phyloP scores from a whole-genome alignment of 2,888 invertebrate species.

The Selenia dentaria region DNA sequence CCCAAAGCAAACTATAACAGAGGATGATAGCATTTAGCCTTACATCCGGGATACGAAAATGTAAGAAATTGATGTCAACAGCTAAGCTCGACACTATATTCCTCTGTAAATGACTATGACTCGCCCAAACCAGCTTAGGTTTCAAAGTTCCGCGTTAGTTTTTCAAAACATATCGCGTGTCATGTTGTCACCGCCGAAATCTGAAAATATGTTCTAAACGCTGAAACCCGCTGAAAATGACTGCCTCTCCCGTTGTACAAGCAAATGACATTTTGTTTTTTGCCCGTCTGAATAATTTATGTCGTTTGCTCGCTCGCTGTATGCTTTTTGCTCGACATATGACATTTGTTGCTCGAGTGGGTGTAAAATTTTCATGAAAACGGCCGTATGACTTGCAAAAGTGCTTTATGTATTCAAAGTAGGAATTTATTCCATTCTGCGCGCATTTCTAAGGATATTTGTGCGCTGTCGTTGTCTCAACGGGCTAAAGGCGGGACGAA shows the following conservation, averaged over 20 bases:
- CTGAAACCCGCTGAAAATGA: conserved; percentile 12
- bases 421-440: conserved; percentile 14
- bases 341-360: conserved; percentile 26
- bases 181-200: conserved; percentile 3
- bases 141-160: neutral
- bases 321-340: conserved; percentile 25
- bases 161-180: neutral
- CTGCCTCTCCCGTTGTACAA: conserved; percentile 6
- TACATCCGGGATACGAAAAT: too few species aligned
- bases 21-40: too few species aligned
- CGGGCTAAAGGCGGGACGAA: too few species aligned
- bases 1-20: too few species aligned
- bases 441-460: conserved; percentile 3
- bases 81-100: too few species aligned
- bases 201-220: conserved; percentile 15
- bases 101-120: too few species aligned
- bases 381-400: conserved; percentile 18
- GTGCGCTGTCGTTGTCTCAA: neutral
- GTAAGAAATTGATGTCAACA: too few species aligned
- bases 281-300: conserved; percentile 26
- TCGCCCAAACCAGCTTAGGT: neutral
- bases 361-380: conserved; percentile 25
- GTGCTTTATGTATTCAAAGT: conserved; percentile 21
- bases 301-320: conserved; percentile 12
- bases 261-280: conserved; percentile 23